Evolutionary conservation across 2,797 vertebrate genomes (phyloP), one percentile per base, ranked within the genome.

Genomic region (Tenualosa ilisha): DNA sequence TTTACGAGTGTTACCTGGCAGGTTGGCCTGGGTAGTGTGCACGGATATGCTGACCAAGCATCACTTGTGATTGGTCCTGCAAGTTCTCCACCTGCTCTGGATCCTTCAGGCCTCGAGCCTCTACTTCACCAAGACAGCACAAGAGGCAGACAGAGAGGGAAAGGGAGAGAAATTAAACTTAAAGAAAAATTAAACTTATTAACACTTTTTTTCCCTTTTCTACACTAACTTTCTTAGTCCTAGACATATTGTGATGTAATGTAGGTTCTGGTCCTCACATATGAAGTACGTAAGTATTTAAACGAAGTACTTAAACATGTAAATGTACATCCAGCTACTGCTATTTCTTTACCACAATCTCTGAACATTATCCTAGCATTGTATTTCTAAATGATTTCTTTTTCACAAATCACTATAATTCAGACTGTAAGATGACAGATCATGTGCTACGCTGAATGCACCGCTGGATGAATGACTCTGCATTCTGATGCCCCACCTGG

Each of bases 21-120:
- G 97, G 96, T 86, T 99, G 98, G 89, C 93, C 95, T 0, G 97
- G 96, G 87, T 99, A 98, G 84, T 97, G 97, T 9, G 97, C 97
- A 82, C 97, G 96, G 90, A 96, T 97, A 91, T 99, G 97, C 91
- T 99, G 98, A 85, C 96, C 97, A 90, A 99, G 93, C 97, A 99
- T 99, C 94, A 98, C 96, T 81, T 99, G 98, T 0, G 98, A 98
- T 92, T 99, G 98, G 92, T 99, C 98, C 93, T 99, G 98, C 89
- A 99, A 94, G 92, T 98, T 97, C 93, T 99, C 98, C 88, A 99
- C 97, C 12, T 98, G 98, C 65, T 99, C 98, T 0, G 98, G 97
- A 87, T 99, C 98, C 92, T 99, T 99, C 90, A 99, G 91, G 83
- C 98, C 98, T 0, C 96, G 95, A 0, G 97, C 98, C 93, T 99